Conservation (phyloP, 2,888 invertebrate genomes). For the Tenthredo scrophulariae region DNA sequence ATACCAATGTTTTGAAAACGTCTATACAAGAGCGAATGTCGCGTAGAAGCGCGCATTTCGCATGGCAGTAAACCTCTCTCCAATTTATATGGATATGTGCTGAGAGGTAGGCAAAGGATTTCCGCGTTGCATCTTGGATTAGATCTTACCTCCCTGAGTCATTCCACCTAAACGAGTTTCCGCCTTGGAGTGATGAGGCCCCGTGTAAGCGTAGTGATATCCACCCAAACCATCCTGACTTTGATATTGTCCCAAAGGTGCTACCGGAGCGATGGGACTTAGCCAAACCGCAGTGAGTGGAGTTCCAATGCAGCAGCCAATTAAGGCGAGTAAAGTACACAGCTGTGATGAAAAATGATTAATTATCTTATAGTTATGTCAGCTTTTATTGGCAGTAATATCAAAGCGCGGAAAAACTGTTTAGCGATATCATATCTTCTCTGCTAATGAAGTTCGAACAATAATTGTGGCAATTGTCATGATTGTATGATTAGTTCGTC, state of each 20-base stretch:
- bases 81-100: constrained; percentile 49
- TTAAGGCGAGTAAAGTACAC: constrained; percentile 55
- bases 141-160: constrained; percentile 79
- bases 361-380: constrained; percentile 37
- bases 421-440: too few species aligned
- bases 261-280: constrained; percentile 75
- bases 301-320: constrained; percentile 58
- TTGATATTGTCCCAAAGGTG: constrained; percentile 78
- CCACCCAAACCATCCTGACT: constrained; percentile 80
- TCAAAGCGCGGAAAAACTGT: not conserved
- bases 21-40: not conserved
- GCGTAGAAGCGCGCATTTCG: not conserved
- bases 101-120: not conserved
- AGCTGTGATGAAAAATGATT: constrained; percentile 58
- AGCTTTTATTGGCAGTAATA: constrained; percentile 38
- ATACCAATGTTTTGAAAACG: not conserved
- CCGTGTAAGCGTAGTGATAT: constrained; percentile 83
- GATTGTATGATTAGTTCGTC: not conserved
- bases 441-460: too few species aligned
- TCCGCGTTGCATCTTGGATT: constrained; percentile 42
- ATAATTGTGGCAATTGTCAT: not conserved
- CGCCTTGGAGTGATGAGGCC: constrained; percentile 83
- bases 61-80: not conserved
- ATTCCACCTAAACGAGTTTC: constrained; percentile 83
- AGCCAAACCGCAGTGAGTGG: constrained; percentile 80